Percentiles rank a stretch among this genome's conserved stretches.
These are phyloP conservation scores for Bellardia pandia DNA, from an alignment of 2,888 invertebrate species.

Conservation along the genomic window DNA sequence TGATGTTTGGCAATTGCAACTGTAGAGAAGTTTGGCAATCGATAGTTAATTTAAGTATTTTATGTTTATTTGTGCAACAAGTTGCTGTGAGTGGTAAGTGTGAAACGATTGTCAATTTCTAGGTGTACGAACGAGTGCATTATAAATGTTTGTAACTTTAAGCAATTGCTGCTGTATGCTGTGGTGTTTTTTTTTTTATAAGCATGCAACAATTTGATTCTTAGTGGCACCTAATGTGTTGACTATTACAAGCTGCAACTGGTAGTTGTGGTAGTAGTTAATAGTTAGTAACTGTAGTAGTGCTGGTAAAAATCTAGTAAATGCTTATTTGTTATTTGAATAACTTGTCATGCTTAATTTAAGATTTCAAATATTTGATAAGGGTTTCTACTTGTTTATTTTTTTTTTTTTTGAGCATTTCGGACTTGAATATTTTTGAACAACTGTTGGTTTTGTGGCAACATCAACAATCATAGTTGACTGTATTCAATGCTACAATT, in stretches of 20 bases:
- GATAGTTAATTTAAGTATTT: constrained; percentile 64
- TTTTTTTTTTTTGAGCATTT: not conserved
- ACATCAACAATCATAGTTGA: constrained; percentile 35
- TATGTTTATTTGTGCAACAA: constrained; percentile 32
- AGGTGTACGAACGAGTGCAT: constrained; percentile 37
- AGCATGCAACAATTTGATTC: constrained; percentile 59
- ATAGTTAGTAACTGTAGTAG: constrained; percentile 27
- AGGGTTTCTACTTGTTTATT: constrained; percentile 68
- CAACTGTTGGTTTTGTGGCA: constrained; percentile 38
- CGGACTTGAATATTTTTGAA: constrained; percentile 13
- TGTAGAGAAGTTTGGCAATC: constrained; percentile 59
- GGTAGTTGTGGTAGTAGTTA: constrained; percentile 20
- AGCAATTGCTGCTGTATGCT: constrained; percentile 57
- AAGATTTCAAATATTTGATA: constrained; percentile 72
- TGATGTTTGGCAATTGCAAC: constrained; percentile 46
- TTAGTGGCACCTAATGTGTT: constrained; percentile 60
- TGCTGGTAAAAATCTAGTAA: constrained; percentile 40
- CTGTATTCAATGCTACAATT: constrained; percentile 55
- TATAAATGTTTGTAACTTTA: constrained; percentile 65
- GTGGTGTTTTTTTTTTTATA: not conserved
- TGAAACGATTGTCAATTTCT: constrained; percentile 75
- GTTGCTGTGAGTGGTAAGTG: constrained; percentile 63
- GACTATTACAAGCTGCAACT: not conserved
- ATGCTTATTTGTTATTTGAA: constrained; percentile 69
- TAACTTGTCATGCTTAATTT: constrained; percentile 73